A percentile compares a stretch with the other conserved stretches of the same genome.
Evolutionary conservation across 2,797 vertebrate species (phyloP).

Genomic region (Tympanoctomys barrerae): DNA sequence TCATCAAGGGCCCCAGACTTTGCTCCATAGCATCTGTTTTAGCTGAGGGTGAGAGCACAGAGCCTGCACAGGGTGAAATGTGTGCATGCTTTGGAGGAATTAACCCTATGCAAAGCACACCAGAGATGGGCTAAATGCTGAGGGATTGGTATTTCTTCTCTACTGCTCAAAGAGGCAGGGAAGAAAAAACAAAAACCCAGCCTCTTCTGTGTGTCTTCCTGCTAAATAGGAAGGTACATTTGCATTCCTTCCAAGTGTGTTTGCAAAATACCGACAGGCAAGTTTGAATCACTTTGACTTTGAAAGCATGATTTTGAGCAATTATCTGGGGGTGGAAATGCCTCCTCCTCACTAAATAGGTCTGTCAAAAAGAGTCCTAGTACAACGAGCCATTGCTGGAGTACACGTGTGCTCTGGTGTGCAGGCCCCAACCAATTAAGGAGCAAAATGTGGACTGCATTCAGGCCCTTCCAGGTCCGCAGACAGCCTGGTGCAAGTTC

Average conservation of each 20-base stretch:
- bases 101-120: not conserved
- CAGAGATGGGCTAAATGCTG: not conserved
- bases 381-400: conserved; percentile 69
- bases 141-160: conserved; percentile 31
- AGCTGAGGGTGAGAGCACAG: rapidly evolving
- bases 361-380: conserved; percentile 87
- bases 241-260: conserved; percentile 86
- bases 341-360: conserved; percentile 88
- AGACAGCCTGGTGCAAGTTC: conserved; percentile 88
- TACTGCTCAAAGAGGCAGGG: not conserved
- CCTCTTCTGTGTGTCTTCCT: conserved; percentile 72
- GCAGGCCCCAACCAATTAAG: conserved; percentile 89
- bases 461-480: conserved; percentile 81
- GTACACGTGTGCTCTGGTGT: conserved; percentile 84
- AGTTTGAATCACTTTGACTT: conserved; percentile 88
- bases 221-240: conserved; percentile 86
- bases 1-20: not conserved
- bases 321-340: conserved; percentile 86
- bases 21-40: not conserved
- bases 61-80: not conserved
- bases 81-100: not conserved
- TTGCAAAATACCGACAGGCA: conserved; percentile 87
- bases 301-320: conserved; percentile 89
- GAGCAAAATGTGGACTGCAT: conserved; percentile 87
- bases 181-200: not conserved